phyloP scores from a whole-genome alignment of 2,113 vertebrate genomes.

The Aphyosemion australe region DNA sequence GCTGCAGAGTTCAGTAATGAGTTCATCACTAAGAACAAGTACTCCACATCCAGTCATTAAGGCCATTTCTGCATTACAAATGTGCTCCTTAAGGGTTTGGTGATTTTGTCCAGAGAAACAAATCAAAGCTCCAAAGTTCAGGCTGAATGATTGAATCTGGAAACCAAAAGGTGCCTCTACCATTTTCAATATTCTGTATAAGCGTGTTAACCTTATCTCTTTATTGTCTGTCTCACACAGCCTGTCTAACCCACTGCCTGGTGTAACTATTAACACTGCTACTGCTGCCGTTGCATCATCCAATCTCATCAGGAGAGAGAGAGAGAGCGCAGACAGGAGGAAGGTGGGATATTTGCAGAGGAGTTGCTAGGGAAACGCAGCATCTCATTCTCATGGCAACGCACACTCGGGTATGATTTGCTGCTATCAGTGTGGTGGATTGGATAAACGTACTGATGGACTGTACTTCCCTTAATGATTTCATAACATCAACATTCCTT shows the following conservation, averaged over 20 bases:
- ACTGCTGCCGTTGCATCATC: conserved; percentile 68
- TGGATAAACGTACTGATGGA: conserved; percentile 18
- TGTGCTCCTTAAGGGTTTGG: too few relatives aligned
- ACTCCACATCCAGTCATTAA: too few relatives aligned
- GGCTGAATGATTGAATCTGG: too few relatives aligned
- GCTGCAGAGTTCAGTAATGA: too few relatives aligned
- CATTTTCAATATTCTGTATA: background rate
- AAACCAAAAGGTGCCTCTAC: background rate
- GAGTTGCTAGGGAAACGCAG: conserved; percentile 69
- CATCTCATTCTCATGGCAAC: conserved; percentile 59
- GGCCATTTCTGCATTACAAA: too few relatives aligned
- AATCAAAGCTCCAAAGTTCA: too few relatives aligned
- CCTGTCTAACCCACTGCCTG: conserved; percentile 32
- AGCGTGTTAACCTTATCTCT: conserved; percentile 10
- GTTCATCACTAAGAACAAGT: too few relatives aligned
- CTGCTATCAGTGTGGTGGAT: conserved; percentile 41
- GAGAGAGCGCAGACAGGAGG: conserved; percentile 38
- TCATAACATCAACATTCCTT: conserved; percentile 8
- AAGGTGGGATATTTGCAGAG: conserved; percentile 55
- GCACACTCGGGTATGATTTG: conserved; percentile 3
- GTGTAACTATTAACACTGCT: conserved; percentile 64
- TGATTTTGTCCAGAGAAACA: too few relatives aligned
- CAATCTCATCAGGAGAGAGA: conserved; percentile 49
- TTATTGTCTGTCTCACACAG: background rate
- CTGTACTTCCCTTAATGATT: conserved; percentile 26